phyloP scores from a whole-genome alignment of 2,113 vertebrate species.

The Corythaeola cristata region DNA sequence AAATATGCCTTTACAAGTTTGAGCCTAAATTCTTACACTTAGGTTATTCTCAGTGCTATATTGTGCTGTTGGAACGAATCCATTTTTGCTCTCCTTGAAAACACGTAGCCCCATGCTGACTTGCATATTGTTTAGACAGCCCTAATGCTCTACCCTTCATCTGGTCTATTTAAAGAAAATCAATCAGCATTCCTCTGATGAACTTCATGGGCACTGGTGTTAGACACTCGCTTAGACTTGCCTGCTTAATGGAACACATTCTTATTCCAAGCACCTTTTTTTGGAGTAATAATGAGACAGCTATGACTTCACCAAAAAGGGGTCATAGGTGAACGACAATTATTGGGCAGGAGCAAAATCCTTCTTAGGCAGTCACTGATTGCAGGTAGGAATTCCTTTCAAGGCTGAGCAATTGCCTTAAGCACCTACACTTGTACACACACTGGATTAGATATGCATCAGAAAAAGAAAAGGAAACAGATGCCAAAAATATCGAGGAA shows the following conservation, averaged over 20 bases:
- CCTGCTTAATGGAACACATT: constrained; percentile 34
- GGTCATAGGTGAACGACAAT: constrained; percentile 30
- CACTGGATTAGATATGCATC: neutral
- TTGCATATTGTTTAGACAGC: constrained; percentile 58
- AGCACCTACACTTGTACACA: neutral
- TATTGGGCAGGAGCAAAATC: neutral
- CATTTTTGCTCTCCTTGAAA: constrained; percentile 39
- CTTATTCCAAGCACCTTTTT: neutral
- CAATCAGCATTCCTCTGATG: constrained; percentile 48
- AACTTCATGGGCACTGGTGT: constrained; percentile 11
- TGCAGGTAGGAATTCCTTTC: constrained; percentile 40
- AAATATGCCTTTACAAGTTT: constrained; percentile 6
- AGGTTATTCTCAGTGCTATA: neutral
- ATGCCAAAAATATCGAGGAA: neutral
- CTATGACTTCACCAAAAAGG: neutral
- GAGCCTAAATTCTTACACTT: neutral
- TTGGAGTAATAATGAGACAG: neutral
- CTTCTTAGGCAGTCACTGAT: neutral
- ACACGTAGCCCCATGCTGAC: neutral
- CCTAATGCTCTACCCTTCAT: neutral
- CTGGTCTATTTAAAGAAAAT: constrained; percentile 62
- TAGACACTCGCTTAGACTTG: constrained; percentile 24
- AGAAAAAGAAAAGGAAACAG: constrained; percentile 13
- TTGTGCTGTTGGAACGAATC: neutral
- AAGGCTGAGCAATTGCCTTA: neutral